Base-by-base conservation (phyloP, 2,888 invertebrate genomes). In the Drosophila diplacantha region DNA sequence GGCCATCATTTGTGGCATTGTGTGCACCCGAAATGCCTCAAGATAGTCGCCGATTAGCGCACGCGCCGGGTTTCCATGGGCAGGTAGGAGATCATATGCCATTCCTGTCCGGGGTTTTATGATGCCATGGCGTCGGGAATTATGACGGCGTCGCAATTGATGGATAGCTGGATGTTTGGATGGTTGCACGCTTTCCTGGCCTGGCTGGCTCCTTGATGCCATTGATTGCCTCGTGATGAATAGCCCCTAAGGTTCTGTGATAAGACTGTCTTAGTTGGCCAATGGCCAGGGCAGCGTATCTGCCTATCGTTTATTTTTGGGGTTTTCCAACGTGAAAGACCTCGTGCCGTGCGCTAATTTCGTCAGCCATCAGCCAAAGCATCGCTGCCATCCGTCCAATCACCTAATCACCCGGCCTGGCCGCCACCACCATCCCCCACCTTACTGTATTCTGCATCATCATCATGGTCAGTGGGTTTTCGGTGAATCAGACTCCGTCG, bases 381-480 rank as follows among this genome's bases (percentile, higher is more conserved):
- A 57, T 57, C 44, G 58, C 32, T 35, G 43, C 54, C 29, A 38
- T 51, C 47, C 34, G 18, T 26, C 50, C 22, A 49, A 49, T 49
- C 57, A 57, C 18, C 26, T 2, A 58, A 31, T 47, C 47, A 35
- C 34, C 29, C 5, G 46, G 24, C 24, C 2, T 3, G 26, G n/a
- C 5, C 44, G 12, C 11, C 20, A 9, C 18, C 44, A 14, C 26
- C 29, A 18, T 2, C 26, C 26, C 26, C 9, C 3, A 2, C 11
- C 29, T 3, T 29, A 4, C 29, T 29, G 69, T 62, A 72, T 62
- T 71, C 60, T 77, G 83, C 77, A 81, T 81, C 68, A 83, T 83
- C 77, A 81, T 69, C 70, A 78, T 81, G 77, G 62, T 63, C 66
- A 83, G 62, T 72, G 64, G 49, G 64, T 72, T 81, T 83, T 51